Evolutionary conservation across 1,140 invertebrate species (phyloP), one percentile per base, ranked within the genome.

Genomic region (Halictus rubicundus): DNA sequence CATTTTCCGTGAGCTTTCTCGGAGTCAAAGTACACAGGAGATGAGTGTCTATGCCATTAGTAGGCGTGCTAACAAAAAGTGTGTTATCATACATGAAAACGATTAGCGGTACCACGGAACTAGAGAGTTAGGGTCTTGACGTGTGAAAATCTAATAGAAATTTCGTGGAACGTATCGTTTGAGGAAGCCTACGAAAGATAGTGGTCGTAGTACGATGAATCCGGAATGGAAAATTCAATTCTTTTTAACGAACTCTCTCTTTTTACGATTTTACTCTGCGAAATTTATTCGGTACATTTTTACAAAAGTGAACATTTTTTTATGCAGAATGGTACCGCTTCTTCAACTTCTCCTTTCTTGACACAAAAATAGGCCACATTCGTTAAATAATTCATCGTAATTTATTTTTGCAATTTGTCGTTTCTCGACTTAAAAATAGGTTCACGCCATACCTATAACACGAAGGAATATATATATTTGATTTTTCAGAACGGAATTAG

Each of bases 61-160:
- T n/a, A 23, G 25, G 42, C 21, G 64, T 66, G 64, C 64, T 46
- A 66, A 66, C 64, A 46, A 16, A 39, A 63, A 46, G 46, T 23
- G 39, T 66, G 39, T 66, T 66, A 46, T 66, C n/a, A 66, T 46
- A 66, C 39, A 66, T n/a, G 64, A 46, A 66, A 66, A 66, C 64
- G 64, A 66, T 66, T 66, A 42, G 39, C 64, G n/a, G 64, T 66
- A 8, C 63, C 37, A 19, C 12, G 64, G 10, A 12, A 19, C n/a
- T 32, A 37, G 37, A 46, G 64, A 46, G n/a, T 66, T 49, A 10
- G 23, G 42, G 37, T 8, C 27, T 32, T 32, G 60, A 66, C 64
- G 10, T 66, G 64, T 66, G 64, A 66, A 66, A 66, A 66, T 66
- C 64, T 66, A 66, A 66, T 39, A 66, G 37, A 66, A 66, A 12